These are phyloP conservation scores for Tryphoninae sp. DNA, from an alignment of 2,888 invertebrate species.

Conservation along the genomic window DNA sequence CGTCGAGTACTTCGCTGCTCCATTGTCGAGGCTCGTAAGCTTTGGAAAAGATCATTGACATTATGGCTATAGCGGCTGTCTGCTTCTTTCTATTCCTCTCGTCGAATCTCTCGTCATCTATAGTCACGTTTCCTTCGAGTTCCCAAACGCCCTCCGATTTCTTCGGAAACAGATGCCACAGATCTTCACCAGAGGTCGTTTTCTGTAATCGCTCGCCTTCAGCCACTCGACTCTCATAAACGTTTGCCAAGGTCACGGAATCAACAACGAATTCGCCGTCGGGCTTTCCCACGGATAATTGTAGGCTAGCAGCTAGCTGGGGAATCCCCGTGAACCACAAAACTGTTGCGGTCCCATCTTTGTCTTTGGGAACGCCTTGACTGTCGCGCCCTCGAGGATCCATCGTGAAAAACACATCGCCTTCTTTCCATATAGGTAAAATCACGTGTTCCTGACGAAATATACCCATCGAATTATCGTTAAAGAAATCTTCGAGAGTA, in stretches of 20 bases:
- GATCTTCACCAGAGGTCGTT: constrained; percentile 68
- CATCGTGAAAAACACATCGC: constrained; percentile 73
- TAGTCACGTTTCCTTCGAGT: constrained; percentile 67
- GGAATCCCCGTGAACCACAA: constrained; percentile 73
- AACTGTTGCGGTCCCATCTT: constrained; percentile 72
- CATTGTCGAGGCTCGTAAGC: constrained; percentile 75
- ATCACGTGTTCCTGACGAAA: constrained; percentile 80
- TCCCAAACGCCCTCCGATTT: constrained; percentile 72
- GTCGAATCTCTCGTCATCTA: constrained; percentile 68
- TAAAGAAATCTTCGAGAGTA: constrained; percentile 84
- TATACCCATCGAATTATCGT: constrained; percentile 83
- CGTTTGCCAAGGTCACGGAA: constrained; percentile 70
- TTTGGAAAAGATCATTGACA: constrained; percentile 76
- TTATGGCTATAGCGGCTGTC: constrained; percentile 73
- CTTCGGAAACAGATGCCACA: constrained; percentile 74
- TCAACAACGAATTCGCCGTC: constrained; percentile 71
- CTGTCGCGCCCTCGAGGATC: constrained; percentile 74
- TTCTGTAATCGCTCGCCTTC: constrained; percentile 64
- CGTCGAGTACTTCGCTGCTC: constrained; percentile 71
- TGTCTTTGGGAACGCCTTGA: constrained; percentile 68
- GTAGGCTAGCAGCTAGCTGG: constrained; percentile 66
- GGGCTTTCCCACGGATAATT: constrained; percentile 48
- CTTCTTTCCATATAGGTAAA: constrained; percentile 79
- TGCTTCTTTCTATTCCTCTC: constrained; percentile 69
- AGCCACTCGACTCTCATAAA: constrained; percentile 70